These are phyloP conservation scores for Perodicticus potto DNA, from an alignment of 2,797 vertebrate genomes.

Conservation along the genomic window DNA sequence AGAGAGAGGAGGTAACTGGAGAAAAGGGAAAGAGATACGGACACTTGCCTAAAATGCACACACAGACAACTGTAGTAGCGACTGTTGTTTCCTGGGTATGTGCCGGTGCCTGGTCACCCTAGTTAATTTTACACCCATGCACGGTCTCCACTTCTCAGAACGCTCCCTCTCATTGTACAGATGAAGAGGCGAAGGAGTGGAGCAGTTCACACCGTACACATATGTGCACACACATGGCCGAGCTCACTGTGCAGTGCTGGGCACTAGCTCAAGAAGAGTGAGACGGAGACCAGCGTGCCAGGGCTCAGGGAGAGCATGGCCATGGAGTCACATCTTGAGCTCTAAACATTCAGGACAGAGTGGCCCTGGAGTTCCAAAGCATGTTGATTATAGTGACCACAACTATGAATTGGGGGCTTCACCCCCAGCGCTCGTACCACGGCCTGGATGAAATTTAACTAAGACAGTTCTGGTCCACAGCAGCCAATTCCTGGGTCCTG, in stretches of 20 bases:
- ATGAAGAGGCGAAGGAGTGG: background rate
- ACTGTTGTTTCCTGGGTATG: no score
- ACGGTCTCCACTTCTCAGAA: background rate
- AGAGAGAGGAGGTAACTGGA: background rate
- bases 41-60: background rate
- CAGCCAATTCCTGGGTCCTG: background rate
- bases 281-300: background rate
- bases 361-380: background rate
- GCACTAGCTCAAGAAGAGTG: background rate
- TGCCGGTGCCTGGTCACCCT: background rate
- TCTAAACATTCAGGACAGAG: background rate
- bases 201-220: background rate
- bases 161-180: background rate
- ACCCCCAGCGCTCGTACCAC: background rate
- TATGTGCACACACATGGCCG: background rate
- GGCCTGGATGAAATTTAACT: background rate
- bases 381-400: background rate
- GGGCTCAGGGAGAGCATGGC: background rate
- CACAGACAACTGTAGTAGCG: no score
- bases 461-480: background rate
- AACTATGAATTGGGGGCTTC: background rate
- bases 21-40: background rate
- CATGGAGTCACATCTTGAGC: accelerated
- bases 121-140: background rate
- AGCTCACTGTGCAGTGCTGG: background rate